These are phyloP conservation scores for Epinephelus awoara DNA, from an alignment of 2,797 vertebrate genomes.

Conservation along the genomic window DNA sequence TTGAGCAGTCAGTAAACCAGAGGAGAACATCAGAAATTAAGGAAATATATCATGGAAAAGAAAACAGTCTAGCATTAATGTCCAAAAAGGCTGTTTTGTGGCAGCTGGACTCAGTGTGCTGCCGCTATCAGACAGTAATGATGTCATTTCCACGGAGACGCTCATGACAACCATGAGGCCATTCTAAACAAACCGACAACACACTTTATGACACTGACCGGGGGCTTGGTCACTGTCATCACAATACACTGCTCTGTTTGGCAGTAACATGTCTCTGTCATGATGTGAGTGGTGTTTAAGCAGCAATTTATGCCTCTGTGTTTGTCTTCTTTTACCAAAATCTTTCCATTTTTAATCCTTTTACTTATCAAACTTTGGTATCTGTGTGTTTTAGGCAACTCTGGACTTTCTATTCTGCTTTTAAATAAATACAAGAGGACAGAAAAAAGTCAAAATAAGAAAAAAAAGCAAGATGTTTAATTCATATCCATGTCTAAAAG, in stretches of 20 bases:
- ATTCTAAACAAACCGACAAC: conserved; percentile 80
- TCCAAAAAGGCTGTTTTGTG: conserved; percentile 50
- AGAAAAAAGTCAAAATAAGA: background rate
- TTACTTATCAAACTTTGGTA: background rate
- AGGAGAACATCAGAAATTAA: background rate
- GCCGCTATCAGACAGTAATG: conserved; percentile 65
- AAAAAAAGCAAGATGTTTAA: background rate
- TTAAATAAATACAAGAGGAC: background rate
- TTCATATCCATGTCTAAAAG: background rate
- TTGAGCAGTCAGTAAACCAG: conserved; percentile 13
- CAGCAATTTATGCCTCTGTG: background rate
- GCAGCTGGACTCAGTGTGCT: conserved; percentile 11
- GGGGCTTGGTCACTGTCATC: conserved; percentile 34
- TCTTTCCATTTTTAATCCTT: background rate
- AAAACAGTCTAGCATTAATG: conserved; percentile 36
- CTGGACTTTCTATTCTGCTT: background rate
- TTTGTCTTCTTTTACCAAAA: background rate
- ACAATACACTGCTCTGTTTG: conserved; percentile 24
- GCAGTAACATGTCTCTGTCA: background rate
- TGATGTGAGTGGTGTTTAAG: background rate
- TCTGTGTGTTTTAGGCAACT: background rate
- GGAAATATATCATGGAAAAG: conserved; percentile 44
- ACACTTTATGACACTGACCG: conserved; percentile 50
- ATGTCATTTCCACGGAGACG: conserved; percentile 76
- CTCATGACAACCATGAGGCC: conserved; percentile 75